Conservation (phyloP, 2,797 vertebrate species). For the Rhinophrynus dorsalis region DNA sequence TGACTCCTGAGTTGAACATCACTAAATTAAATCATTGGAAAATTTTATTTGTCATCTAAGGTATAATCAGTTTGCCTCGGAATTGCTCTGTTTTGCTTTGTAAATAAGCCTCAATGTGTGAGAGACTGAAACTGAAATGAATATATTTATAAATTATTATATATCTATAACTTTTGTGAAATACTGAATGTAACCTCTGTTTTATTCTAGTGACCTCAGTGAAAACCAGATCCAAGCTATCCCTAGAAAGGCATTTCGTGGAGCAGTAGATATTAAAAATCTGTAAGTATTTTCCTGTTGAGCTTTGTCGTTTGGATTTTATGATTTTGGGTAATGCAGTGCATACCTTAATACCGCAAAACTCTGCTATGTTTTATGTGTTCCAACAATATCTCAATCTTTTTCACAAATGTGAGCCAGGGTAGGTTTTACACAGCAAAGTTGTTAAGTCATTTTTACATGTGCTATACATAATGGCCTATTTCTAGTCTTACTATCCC, state of each 20-base stretch:
- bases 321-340: conserved; percentile 37
- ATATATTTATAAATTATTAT: too few species aligned
- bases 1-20: too few species aligned
- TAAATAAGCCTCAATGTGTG: too few species aligned
- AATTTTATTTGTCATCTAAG: too few species aligned
- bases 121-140: too few species aligned
- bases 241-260: conserved; percentile 95
- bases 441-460: conserved; percentile 18
- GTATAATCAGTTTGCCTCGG: too few species aligned
- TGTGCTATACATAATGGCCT: not conserved
- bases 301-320: conserved; percentile 30
- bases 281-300: conserved; percentile 79
- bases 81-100: too few species aligned
- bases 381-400: conserved; percentile 31
- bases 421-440: conserved; percentile 29
- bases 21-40: too few species aligned
- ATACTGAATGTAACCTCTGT: too few species aligned
- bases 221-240: conserved; percentile 98
- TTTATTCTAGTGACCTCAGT: conserved; percentile 83
- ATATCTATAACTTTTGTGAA: too few species aligned
- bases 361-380: conserved; percentile 32
- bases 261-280: conserved; percentile 97
- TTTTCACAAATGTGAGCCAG: conserved; percentile 24
- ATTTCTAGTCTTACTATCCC: not conserved
- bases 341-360: conserved; percentile 26